Evolutionary conservation across 2,797 vertebrate species (phyloP), one percentile per base, ranked within the genome.

Genomic region (Betta splendens): DNA sequence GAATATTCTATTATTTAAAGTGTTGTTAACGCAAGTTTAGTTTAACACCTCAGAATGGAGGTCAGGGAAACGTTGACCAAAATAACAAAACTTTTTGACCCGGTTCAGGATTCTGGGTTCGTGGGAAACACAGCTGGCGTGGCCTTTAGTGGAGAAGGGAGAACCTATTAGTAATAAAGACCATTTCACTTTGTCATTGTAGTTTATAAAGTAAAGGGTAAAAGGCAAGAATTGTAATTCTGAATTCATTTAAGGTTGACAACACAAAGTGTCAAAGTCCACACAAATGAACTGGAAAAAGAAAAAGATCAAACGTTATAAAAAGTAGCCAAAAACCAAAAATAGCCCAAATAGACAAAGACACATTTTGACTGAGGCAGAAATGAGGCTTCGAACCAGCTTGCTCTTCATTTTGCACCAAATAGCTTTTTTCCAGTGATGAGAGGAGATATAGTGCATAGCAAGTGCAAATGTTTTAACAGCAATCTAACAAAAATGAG

Each of bases 1-100:
- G 53, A 50, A 64, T 81, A 81, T 87, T 90, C 90, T 91, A 89
- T 91, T 92, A 90, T n/a, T n/a, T n/a, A n/a, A n/a, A n/a, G n/a
- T n/a, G n/a, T n/a, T n/a, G n/a, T n/a, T n/a, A 17, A 15, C 7
- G 31, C 26, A 44, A 26, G 10, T 0, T 6, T 8, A 31, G 21
- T 37, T 62, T 20, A 49, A 16, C 20, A 26, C 20, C 11, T n/a
- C 5, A 15, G 16, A 28, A 20, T 18, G 0, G 52, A 29, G 28
- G 28, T 29, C 29, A 31, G 11, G 11, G 29, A 12, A 31, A 31
- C 5, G 28, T 9, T 28, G 9, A 28, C 4, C 8, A 9, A 28
- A 3, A 23, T 6, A n/a, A 16, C 5, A 39, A 3, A 50, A 44
- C 16, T 18, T 9, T 22, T 18, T 23, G 3, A 15, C 18, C 11